Conservation (phyloP, 2,113 vertebrate genomes). For the Eonycteris spelaea region DNA sequence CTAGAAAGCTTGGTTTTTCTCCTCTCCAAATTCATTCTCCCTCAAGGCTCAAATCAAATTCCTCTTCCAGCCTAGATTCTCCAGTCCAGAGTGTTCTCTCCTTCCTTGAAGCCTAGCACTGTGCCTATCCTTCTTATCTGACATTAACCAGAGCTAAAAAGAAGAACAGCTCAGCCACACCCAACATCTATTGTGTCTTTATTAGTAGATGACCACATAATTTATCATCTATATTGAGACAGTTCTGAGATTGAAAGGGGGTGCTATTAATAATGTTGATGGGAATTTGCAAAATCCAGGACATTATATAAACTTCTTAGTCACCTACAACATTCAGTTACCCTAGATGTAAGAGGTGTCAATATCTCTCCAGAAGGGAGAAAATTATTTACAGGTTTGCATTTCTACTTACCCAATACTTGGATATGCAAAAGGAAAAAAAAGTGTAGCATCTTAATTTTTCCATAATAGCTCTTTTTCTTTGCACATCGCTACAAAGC, state of each 20-base stretch:
- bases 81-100: neutral
- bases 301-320: neutral
- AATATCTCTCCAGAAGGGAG: neutral
- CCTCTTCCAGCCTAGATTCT: neutral
- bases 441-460: neutral
- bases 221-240: neutral
- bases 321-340: neutral
- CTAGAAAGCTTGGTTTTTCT: neutral
- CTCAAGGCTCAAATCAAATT: neutral
- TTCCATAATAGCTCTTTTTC: neutral
- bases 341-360: neutral
- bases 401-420: neutral
- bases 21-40: neutral
- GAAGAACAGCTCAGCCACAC: neutral
- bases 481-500: neutral
- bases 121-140: neutral
- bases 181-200: neutral
- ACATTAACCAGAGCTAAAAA: neutral
- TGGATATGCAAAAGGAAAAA: neutral
- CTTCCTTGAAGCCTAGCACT: neutral
- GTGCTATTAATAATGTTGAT: neutral
- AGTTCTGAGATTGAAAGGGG: neutral
- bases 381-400: neutral
- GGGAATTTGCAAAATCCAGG: neutral
- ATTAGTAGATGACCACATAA: neutral